Conservation (phyloP, 2,888 invertebrate genomes). For the Bombyx huttoni region DNA sequence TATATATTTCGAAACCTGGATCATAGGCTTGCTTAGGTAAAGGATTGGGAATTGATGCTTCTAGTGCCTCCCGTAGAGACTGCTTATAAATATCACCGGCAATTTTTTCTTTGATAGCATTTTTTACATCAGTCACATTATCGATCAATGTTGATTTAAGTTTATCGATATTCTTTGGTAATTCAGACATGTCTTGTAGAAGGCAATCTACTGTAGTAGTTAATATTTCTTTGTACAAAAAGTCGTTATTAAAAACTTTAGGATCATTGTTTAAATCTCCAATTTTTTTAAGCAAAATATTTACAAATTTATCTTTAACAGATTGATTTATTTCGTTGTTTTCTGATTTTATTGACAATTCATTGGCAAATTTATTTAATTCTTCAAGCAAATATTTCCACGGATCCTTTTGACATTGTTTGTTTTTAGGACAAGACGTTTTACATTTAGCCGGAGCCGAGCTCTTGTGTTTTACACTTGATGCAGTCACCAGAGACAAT, state of each 20-base stretch:
- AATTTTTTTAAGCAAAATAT: constrained; percentile 32
- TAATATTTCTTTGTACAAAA: constrained; percentile 27
- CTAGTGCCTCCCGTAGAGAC: constrained; percentile 32
- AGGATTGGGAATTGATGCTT: constrained; percentile 31
- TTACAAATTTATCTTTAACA: constrained; percentile 26
- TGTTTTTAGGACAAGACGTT: constrained; percentile 2
- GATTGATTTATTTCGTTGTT: constrained; percentile 13
- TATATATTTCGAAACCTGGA: constrained; percentile 32
- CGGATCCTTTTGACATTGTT: constrained; percentile 10
- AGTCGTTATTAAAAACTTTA: constrained; percentile 23
- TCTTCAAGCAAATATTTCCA: constrained; percentile 24
- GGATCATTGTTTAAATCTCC: constrained; percentile 33
- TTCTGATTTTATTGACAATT: constrained; percentile 25
- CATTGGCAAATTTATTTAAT: constrained; percentile 38
- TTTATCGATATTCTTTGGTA: constrained; percentile 18
- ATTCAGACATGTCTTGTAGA: constrained; percentile 21
- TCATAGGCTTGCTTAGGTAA: constrained; percentile 16
- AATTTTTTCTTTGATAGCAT: constrained; percentile 20
- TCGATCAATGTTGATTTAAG: constrained; percentile 24
- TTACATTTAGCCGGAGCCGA: constrained; percentile 3
- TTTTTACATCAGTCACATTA: constrained; percentile 25
- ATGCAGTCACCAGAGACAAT: background rate
- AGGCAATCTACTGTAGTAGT: constrained; percentile 28
- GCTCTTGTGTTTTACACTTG: background rate
- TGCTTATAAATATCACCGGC: constrained; percentile 34